These are phyloP conservation scores for Drosophila paulistorum DNA, from an alignment of 1,140 invertebrate genomes.

Conservation along the genomic window DNA sequence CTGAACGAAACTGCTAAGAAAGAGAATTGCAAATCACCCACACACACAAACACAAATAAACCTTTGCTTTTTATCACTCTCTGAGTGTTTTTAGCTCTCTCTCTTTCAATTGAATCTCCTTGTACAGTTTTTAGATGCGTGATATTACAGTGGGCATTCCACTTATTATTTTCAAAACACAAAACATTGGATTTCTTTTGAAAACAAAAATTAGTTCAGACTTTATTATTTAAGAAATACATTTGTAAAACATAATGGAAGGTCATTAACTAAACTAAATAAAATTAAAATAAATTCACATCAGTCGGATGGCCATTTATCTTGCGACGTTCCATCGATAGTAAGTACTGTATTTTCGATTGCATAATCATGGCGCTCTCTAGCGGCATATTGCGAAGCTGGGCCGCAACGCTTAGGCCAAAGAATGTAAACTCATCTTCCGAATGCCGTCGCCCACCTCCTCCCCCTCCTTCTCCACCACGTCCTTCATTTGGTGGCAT, in stretches of 20 bases:
- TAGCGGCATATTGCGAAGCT: constrained; percentile 62
- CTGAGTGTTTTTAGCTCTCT: constrained; percentile 14
- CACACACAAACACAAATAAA: constrained; percentile 17
- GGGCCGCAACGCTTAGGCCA: constrained; percentile 63
- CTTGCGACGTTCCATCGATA: constrained; percentile 59
- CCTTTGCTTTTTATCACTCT: constrained; percentile 5
- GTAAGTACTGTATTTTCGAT: constrained; percentile 61
- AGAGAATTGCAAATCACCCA: constrained; percentile 27
- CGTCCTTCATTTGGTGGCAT: too few relatives aligned
- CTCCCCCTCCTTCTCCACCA: neutral
- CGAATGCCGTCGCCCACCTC: constrained; percentile 13
- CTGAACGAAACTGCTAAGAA: constrained; percentile 16
- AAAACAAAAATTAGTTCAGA: too few relatives aligned
- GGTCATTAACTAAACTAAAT: too few relatives aligned
- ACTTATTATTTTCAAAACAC: too few relatives aligned
- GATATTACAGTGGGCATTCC: neutral
- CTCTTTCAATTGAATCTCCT: constrained; percentile 7
- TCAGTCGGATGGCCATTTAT: constrained; percentile 47
- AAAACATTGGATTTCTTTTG: too few relatives aligned
- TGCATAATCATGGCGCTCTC: constrained; percentile 65
- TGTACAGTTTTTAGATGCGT: constrained; percentile 46
- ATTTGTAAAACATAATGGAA: too few relatives aligned
- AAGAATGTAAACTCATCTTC: constrained; percentile 68
- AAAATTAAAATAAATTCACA: constrained; percentile 22
- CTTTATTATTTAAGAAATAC: too few relatives aligned